Evolutionary conservation across 2,113 vertebrate genomes (phyloP).

Genomic region (Dryoscopus gambensis): DNA sequence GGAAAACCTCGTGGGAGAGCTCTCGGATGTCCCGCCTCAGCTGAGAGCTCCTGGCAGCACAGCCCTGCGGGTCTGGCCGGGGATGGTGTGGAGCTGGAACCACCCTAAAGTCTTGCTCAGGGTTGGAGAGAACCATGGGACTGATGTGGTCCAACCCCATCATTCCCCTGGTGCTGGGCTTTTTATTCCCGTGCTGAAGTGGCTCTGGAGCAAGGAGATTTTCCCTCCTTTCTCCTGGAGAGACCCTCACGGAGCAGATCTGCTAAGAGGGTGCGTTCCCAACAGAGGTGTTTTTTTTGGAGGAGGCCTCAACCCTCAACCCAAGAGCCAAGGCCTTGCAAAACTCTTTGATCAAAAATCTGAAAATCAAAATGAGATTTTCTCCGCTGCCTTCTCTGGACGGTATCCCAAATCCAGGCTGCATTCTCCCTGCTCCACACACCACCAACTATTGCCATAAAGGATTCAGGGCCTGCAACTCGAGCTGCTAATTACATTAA

Average conservation of each 20-base stretch:
- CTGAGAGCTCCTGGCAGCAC: neutral
- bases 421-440: neutral
- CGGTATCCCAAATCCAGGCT: neutral
- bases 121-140: neutral
- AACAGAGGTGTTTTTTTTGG: neutral
- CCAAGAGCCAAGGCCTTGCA: neutral
- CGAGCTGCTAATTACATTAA: conserved; percentile 9
- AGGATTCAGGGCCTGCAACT: neutral
- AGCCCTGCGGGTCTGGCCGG: neutral
- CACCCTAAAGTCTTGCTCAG: neutral
- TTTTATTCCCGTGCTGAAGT: neutral
- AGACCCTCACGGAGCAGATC: neutral
- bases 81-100: too few relatives aligned
- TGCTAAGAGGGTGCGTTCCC: neutral
- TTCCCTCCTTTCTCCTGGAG: neutral
- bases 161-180: neutral
- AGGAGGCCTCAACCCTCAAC: neutral
- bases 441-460: neutral
- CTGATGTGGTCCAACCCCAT: neutral
- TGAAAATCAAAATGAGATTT: neutral
- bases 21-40: neutral
- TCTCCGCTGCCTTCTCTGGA: neutral
- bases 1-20: neutral
- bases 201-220: neutral
- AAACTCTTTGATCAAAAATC: neutral